Conservation (phyloP, 2,797 vertebrate genomes). For the Fistularia tabacaria region DNA sequence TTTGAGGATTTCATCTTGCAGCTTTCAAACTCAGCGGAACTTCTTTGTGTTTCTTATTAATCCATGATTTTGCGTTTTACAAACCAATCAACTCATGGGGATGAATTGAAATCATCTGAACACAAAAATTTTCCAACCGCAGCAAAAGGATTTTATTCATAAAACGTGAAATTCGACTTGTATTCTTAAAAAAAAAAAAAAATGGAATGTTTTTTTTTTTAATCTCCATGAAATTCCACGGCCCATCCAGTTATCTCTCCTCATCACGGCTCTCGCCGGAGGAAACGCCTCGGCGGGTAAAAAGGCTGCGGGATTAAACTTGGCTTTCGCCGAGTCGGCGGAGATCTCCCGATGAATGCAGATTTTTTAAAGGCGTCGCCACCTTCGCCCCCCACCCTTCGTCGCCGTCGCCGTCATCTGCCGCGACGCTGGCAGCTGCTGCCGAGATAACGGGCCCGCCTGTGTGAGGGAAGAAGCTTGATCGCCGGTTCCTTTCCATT, state of each 20-base stretch:
- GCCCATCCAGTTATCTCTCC: slow-evolving; percentile 10
- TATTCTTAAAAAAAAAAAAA: background rate
- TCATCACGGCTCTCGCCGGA: slow-evolving; percentile 25
- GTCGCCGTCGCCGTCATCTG: slow-evolving; percentile 2
- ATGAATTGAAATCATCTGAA: too few relatives aligned
- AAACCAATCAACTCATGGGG: too few relatives aligned
- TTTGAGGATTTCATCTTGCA: too few relatives aligned
- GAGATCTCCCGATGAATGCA: slow-evolving; percentile 34
- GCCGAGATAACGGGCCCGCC: slow-evolving; percentile 10
- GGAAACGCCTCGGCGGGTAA: slow-evolving; percentile 44
- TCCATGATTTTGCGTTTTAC: too few relatives aligned
- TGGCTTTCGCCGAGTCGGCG: slow-evolving; percentile 14
- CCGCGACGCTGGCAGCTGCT: slow-evolving; percentile 1
- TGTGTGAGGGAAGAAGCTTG: background rate
- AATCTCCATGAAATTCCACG: background rate
- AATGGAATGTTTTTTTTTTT: background rate
- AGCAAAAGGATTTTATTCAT: too few relatives aligned
- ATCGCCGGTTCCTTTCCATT: too few relatives aligned
- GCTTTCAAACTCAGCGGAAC: too few relatives aligned
- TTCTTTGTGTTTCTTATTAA: too few relatives aligned
- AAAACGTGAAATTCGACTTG: slow-evolving; percentile 6
- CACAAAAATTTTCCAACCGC: too few relatives aligned
- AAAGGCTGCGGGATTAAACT: slow-evolving; percentile 40
- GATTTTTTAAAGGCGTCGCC: slow-evolving; percentile 15
- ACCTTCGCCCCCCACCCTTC: slow-evolving; percentile 2